These are phyloP conservation scores for Dendroctonus valens DNA, from an alignment of 1,140 invertebrate genomes.

Conservation along the genomic window DNA sequence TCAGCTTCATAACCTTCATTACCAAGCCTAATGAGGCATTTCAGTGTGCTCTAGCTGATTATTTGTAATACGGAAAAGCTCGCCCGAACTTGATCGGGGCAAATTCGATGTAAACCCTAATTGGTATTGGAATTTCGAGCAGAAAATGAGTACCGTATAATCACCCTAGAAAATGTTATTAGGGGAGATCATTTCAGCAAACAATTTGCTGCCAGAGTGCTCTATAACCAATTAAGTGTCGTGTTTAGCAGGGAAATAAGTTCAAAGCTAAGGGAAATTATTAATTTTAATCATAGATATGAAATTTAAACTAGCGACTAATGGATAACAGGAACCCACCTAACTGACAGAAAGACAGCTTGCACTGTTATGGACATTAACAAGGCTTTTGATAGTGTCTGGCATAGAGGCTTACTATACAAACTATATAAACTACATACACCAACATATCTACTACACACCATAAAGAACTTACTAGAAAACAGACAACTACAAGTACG, in stretches of 20 bases:
- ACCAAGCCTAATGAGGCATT: too few relatives aligned
- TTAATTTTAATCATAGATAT: neutral
- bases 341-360: too few relatives aligned
- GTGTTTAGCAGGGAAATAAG: neutral
- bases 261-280: neutral
- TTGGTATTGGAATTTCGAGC: slow-evolving; percentile 1
- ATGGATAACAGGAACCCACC: too few relatives aligned
- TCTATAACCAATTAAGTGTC: slow-evolving; percentile 9
- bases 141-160: neutral
- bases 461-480: too few relatives aligned
- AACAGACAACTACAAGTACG: too few relatives aligned
- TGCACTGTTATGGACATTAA: too few relatives aligned
- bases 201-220: neutral
- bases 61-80: neutral
- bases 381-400: too few relatives aligned
- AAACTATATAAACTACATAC: too few relatives aligned
- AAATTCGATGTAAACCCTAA: neutral
- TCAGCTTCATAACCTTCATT: too few relatives aligned
- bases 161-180: slow-evolving; percentile 5
- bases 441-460: too few relatives aligned
- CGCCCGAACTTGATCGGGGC: neutral
- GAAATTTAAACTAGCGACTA: too few relatives aligned
- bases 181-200: slow-evolving; percentile 10
- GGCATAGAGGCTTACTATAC: too few relatives aligned
- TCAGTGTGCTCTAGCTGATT: neutral